These are phyloP conservation scores for Leptopilina syphax DNA, from an alignment of 2,888 invertebrate species.

Conservation along the genomic window DNA sequence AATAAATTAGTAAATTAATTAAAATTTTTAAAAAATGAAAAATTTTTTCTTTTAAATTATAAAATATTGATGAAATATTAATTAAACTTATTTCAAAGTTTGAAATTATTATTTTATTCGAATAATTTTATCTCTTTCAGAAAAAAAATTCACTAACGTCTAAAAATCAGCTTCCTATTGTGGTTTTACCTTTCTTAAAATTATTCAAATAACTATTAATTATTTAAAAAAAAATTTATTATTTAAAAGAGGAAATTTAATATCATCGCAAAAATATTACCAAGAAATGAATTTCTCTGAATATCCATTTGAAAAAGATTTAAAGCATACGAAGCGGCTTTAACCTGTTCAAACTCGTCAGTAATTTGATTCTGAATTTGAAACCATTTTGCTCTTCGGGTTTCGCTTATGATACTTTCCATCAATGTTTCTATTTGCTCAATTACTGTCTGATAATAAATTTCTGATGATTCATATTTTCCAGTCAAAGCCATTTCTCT, in stretches of 20 bases:
- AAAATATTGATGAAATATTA: no score
- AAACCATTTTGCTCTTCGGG: slow-evolving; percentile 92
- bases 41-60: no score
- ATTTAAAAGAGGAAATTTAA: no score
- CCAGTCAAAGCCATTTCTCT: slow-evolving; percentile 96
- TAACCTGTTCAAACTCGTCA: slow-evolving; percentile 93
- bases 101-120: no score
- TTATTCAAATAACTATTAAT: no score
- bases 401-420: slow-evolving; percentile 87
- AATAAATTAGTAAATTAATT: background rate
- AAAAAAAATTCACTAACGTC: no score
- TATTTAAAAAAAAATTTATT: no score
- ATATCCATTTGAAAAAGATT: slow-evolving; percentile 87
- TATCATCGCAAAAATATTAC: slow-evolving; percentile 55
- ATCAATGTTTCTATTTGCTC: slow-evolving; percentile 93
- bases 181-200: no score
- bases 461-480: slow-evolving; percentile 95
- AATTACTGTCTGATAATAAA: slow-evolving; percentile 95
- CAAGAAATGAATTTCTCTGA: slow-evolving; percentile 78
- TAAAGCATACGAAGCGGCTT: slow-evolving; percentile 87
- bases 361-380: slow-evolving; percentile 93
- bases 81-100: no score
- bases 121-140: no score
- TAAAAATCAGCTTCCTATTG: no score
- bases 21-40: no score